phyloP scores from a whole-genome alignment of 2,113 vertebrate species.

The Gallinago paraguaiae region DNA sequence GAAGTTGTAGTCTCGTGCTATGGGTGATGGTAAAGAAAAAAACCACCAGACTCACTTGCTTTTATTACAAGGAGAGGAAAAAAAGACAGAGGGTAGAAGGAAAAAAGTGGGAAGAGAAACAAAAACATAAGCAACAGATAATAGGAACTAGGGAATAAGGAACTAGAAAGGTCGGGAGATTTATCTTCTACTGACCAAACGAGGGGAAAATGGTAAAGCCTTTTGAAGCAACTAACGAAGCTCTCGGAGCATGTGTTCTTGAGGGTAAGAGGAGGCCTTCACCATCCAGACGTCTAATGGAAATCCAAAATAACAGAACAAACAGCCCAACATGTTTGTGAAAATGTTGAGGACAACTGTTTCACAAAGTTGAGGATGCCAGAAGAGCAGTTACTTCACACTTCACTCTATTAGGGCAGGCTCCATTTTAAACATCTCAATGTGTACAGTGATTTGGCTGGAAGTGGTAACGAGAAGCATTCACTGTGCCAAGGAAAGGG shows the following conservation, averaged over 20 bases:
- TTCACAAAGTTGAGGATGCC: constrained; percentile 54
- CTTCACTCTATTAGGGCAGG: constrained; percentile 56
- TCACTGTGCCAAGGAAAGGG: constrained; percentile 43
- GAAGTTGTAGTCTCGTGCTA: background rate
- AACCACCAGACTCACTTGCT: background rate
- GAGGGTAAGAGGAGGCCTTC: constrained; percentile 26
- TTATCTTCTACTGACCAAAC: background rate
- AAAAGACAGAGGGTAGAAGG: background rate
- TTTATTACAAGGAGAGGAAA: background rate
- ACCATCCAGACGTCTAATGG: constrained; percentile 15
- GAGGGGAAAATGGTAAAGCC: background rate
- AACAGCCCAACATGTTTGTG: constrained; percentile 46
- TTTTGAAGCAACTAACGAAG: background rate
- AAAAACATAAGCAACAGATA: background rate
- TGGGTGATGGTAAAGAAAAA: background rate
- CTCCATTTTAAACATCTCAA: constrained; percentile 57
- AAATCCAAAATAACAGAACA: constrained; percentile 32
- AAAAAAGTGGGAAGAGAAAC: background rate
- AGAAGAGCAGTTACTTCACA: constrained; percentile 66
- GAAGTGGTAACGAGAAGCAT: constrained; percentile 54
- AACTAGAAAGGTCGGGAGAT: background rate
- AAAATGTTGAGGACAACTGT: constrained; percentile 55
- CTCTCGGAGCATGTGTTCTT: background rate
- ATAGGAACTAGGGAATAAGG: background rate
- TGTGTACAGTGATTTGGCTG: constrained; percentile 64